These are phyloP conservation scores for Tipula helvola DNA, from an alignment of 2,888 invertebrate genomes.

Conservation along the genomic window DNA sequence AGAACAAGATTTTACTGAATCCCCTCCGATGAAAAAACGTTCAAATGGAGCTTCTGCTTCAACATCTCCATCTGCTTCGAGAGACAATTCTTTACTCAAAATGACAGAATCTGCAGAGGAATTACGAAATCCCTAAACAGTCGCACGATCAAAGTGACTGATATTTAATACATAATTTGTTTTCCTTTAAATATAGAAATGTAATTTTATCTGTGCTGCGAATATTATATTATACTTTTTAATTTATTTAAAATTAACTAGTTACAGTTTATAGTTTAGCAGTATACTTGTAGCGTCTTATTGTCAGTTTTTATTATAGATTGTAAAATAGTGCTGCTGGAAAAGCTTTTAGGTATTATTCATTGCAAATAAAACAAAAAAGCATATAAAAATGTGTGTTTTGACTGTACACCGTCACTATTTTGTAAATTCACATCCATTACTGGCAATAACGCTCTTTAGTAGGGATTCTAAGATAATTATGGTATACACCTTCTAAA, in stretches of 20 bases:
- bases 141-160: background rate
- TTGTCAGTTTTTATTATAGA: too few species aligned
- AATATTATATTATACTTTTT: background rate
- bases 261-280: background rate
- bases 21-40: slow-evolving; percentile 22
- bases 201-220: background rate
- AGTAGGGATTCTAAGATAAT: too few species aligned
- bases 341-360: too few species aligned
- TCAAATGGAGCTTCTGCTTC: background rate
- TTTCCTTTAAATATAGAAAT: background rate
- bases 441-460: too few species aligned
- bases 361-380: too few species aligned
- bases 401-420: too few species aligned
- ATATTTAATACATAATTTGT: background rate
- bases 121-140: background rate
- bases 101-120: background rate
- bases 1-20: slow-evolving; percentile 24
- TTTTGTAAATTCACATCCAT: too few species aligned
- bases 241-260: background rate
- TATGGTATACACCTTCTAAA: too few species aligned
- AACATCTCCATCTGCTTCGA: background rate
- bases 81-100: background rate
- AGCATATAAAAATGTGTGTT: too few species aligned
- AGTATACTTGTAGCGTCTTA: background rate
- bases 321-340: too few species aligned